phyloP scores from a whole-genome alignment of 2,888 invertebrate species.

The Apamea anceps region DNA sequence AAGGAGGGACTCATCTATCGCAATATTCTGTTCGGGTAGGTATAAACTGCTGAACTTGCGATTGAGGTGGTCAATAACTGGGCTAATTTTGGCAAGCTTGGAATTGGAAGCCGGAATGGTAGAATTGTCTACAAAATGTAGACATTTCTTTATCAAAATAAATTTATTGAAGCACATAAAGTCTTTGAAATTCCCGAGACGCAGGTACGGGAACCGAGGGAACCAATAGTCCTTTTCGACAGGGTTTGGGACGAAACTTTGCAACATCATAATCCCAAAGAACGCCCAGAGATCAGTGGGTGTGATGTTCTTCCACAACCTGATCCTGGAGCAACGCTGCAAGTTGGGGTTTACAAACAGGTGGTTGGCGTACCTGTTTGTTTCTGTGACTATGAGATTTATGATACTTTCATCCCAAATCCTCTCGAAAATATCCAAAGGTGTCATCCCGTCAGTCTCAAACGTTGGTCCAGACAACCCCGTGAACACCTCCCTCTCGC shows the following conservation, averaged over 20 bases:
- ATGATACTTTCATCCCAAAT: not conserved
- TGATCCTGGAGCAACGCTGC: fast-evolving
- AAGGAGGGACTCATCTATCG: not conserved
- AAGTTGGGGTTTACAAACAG: fast-evolving
- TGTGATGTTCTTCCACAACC: fast-evolving
- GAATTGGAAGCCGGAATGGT: not conserved
- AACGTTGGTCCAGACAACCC: not conserved
- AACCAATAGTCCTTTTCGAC: not conserved
- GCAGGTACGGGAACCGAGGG: not conserved
- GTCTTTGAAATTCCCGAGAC: not conserved
- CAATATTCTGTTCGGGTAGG: not conserved
- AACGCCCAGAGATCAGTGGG: not conserved
- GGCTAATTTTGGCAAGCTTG: too few relatives aligned
- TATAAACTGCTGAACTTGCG: not conserved
- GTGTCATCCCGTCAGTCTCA: not conserved
- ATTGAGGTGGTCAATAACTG: not conserved
- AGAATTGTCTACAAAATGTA: not conserved
- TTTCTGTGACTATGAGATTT: not conserved
- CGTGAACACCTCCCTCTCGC: not conserved
- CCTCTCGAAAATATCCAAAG: not conserved
- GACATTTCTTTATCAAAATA: not conserved
- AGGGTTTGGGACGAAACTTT: not conserved
- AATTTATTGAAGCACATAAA: fast-evolving
- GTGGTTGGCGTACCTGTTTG: not conserved
- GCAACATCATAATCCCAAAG: not conserved